Evolutionary conservation across 2,113 vertebrate species (phyloP), one percentile per base, ranked within the genome.

Genomic region (Oplegnathus fasciatus): DNA sequence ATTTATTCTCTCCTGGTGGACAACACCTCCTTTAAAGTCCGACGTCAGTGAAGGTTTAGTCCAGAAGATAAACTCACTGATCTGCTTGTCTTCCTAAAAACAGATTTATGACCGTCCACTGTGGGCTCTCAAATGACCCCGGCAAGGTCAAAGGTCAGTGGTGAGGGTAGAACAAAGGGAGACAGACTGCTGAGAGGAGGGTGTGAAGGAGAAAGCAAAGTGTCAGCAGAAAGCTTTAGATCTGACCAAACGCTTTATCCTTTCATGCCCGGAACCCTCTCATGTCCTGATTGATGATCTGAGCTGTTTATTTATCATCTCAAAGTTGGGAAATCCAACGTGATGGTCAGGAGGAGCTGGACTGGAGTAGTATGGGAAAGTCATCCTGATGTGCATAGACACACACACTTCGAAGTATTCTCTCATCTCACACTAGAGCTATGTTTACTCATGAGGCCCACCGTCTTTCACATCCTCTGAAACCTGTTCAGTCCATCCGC

Each of bases 361-460:
- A 68, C 20, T 62, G 11, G 3, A 55, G 55, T 9, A 62, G 18
- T 37, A 10, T 55, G 26, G 55, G 58, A 88, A 62, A 66, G n/a
- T 57, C 22, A 61, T 73, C 48, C 17, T 32, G 8, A 28, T 28
- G 22, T 50, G 28, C 46, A 71, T 3, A 26, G 9, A 34, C 48
- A 83, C 65, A 78, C 30, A 52, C 42, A 55, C 24, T 37, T 22
- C 0, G 0, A n/a, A 67, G 74, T 70, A 46, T 50, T 88, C 67
- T 88, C 69, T 50, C 73, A 67, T 84, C 80, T 64, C 90, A 88
- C 54, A 54, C 75, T 14, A 20, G 14, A 80, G 83, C 34, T 82
- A 73, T 91, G 81, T 92, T 90, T 92, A 83, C 86, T 64, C 82
- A 75, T 66, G 83, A 89, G 88, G 86, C 87, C 89, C 73, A 18